Evolutionary conservation across 2,888 invertebrate species (phyloP).

Genomic region (Cryptus armator): DNA sequence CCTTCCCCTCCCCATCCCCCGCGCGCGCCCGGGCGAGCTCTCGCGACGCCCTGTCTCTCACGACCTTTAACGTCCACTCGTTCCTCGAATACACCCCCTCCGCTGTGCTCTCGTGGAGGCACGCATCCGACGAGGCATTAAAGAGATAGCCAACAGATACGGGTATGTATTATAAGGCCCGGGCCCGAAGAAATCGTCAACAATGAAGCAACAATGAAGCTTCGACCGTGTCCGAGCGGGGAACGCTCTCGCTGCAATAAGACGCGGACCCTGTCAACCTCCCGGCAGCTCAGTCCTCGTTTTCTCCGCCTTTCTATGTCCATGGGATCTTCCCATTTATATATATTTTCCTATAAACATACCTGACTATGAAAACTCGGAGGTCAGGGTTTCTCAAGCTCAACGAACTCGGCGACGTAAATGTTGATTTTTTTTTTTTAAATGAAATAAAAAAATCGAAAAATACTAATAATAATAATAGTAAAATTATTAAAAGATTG

Average conservation of each 20-base stretch:
- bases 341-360: slow-evolving; percentile 75
- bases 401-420: slow-evolving; percentile 20
- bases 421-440: slow-evolving; percentile 8
- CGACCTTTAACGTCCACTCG: slow-evolving; percentile 53
- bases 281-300: slow-evolving; percentile 66
- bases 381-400: slow-evolving; percentile 70
- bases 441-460: background rate
- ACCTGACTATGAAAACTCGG: slow-evolving; percentile 75
- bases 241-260: slow-evolving; percentile 20
- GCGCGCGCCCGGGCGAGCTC: background rate
- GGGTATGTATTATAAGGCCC: slow-evolving; percentile 33
- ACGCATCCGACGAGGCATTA: slow-evolving; percentile 51
- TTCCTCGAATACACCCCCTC: slow-evolving; percentile 23
- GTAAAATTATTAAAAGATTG: background rate
- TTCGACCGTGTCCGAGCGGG: slow-evolving; percentile 65
- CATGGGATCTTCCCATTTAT: slow-evolving; percentile 77
- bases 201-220: slow-evolving; percentile 82
- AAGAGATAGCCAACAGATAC: slow-evolving; percentile 55
- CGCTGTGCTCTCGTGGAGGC: slow-evolving; percentile 19
- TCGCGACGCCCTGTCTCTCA: slow-evolving; percentile 36
- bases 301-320: slow-evolving; percentile 72
- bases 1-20: background rate
- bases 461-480: too few relatives aligned
- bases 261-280: slow-evolving; percentile 22
- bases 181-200: slow-evolving; percentile 78